A percentile compares a stretch with the other conserved stretches of the same genome.
Evolutionary conservation across 2,888 invertebrate species (phyloP).

Genomic region (Lepidocyrtinus sp.): DNA sequence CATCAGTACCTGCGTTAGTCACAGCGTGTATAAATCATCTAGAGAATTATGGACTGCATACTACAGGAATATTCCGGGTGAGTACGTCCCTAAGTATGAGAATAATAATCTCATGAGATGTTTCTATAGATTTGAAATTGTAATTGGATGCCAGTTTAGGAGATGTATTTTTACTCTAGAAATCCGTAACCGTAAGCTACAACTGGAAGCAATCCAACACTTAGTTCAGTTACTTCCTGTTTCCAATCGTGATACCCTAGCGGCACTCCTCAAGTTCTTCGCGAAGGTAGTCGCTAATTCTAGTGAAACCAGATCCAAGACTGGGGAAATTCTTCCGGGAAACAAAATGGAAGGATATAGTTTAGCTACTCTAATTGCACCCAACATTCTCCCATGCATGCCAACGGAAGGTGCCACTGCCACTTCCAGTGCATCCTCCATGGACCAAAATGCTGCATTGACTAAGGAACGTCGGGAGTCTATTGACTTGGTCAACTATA

Average conservation of each 20-base stretch:
- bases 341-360: conserved; percentile 96
- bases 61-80: conserved; percentile 92
- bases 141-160: conserved; percentile 86
- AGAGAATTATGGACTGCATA: conserved; percentile 85
- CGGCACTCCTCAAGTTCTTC: conserved; percentile 86
- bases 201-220: conserved; percentile 87
- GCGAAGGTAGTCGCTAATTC: conserved; percentile 83
- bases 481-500: conserved; percentile 88
- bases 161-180: no score
- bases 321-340: conserved; percentile 79
- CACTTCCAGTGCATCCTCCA: conserved; percentile 32
- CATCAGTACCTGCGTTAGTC: conserved; percentile 83
- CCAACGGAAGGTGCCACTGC: conserved; percentile 74
- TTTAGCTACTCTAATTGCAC: conserved; percentile 93
- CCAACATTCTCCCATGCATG: conserved; percentile 89
- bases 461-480: conserved; percentile 88
- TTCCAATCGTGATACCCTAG: conserved; percentile 91
- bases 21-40: conserved; percentile 86
- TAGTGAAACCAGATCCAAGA: conserved; percentile 77
- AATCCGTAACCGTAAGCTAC: conserved; percentile 86
- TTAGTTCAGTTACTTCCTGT: conserved; percentile 88
- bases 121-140: no score
- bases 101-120: no score
- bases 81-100: conserved; percentile 94
- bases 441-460: conserved; percentile 74